Percentiles rank a stretch among this genome's conserved stretches.
Evolutionary conservation across 2,113 vertebrate species (phyloP).

Genomic region (Crypturellus undulatus): DNA sequence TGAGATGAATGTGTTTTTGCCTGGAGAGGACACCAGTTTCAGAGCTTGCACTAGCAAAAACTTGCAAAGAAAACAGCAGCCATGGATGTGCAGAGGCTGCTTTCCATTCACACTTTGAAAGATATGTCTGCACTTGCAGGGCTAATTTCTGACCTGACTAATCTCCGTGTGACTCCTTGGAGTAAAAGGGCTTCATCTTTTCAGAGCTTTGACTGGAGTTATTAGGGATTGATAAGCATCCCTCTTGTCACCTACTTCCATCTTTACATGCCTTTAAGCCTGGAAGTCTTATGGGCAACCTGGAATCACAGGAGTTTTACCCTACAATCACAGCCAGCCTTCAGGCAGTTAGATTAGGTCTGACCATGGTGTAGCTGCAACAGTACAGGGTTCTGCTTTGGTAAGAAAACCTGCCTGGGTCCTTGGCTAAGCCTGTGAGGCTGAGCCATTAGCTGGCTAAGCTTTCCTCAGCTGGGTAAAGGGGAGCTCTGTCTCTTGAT

Average conservation of each 20-base stretch:
- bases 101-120: not conserved
- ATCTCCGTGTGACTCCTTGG: not conserved
- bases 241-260: not conserved
- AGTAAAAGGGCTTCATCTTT: not conserved
- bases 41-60: not conserved
- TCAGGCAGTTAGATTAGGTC: not conserved
- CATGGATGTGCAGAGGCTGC: not conserved
- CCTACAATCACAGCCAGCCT: not conserved
- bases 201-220: not conserved
- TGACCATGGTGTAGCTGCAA: not conserved
- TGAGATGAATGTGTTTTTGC: not conserved
- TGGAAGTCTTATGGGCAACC: not conserved
- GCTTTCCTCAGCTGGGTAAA: not conserved
- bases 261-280: not conserved
- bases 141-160: not conserved
- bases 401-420: not conserved
- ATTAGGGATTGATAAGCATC: not conserved
- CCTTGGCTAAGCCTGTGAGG: not conserved
- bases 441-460: not conserved
- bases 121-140: not conserved
- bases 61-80: not conserved
- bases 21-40: not conserved
- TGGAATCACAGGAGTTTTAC: not conserved
- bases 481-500: not conserved
- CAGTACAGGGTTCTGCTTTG: rapidly evolving